These are phyloP conservation scores for Pardalotus punctatus DNA, from an alignment of 2,113 vertebrate species.

Conservation along the genomic window DNA sequence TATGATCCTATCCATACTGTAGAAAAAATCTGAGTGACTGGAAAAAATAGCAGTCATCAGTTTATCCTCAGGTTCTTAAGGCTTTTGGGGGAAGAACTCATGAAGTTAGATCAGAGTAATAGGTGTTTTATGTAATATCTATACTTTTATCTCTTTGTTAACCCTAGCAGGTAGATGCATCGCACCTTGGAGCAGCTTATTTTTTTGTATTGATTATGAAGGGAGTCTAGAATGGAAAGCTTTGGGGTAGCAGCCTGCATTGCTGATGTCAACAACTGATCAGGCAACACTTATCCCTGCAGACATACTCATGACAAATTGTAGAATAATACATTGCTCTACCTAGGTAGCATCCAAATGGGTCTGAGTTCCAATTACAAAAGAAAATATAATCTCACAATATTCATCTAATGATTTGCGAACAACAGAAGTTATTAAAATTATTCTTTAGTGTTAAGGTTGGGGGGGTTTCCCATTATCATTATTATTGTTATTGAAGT, in stretches of 20 bases:
- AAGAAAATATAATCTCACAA: not conserved
- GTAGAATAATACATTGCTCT: not conserved
- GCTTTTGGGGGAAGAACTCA: not conserved
- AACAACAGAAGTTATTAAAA: not conserved
- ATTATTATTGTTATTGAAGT: not conserved
- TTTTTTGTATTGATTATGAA: not conserved
- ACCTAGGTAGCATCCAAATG: not conserved
- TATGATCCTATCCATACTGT: not conserved
- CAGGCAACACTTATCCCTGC: not conserved
- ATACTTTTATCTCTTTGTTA: not conserved
- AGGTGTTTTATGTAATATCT: not conserved
- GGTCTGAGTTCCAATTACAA: not conserved
- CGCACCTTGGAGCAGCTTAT: not conserved
- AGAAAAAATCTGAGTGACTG: not conserved
- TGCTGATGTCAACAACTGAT: not conserved
- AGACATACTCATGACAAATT: not conserved
- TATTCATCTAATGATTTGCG: not conserved
- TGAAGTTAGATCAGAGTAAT: not conserved
- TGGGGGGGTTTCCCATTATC: not conserved
- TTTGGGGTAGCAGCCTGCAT: not conserved
- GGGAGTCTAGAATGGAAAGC: not conserved
- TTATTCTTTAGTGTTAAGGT: accelerated
- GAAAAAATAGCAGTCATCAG: not conserved
- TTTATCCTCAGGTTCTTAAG: not conserved
- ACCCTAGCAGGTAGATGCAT: not conserved